Evolutionary conservation across 2,888 invertebrate genomes (phyloP).

Genomic region (Osmoderma eremita): DNA sequence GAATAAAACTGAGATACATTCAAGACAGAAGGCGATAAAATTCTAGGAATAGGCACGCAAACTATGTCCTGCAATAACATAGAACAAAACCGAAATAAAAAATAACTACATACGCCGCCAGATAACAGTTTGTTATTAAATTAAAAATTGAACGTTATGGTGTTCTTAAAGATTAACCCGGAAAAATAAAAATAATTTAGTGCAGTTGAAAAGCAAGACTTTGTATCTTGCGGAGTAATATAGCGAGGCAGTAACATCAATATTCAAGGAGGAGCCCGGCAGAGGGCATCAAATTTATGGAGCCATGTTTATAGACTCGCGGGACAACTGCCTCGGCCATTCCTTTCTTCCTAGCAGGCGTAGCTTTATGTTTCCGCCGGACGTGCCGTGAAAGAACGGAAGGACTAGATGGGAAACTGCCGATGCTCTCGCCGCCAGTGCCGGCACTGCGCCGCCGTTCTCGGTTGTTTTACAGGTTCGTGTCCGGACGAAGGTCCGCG

Average conservation of each 20-base stretch:
- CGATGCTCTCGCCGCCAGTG: neutral
- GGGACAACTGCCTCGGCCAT: slow-evolving; percentile 63
- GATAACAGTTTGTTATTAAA: slow-evolving; percentile 44
- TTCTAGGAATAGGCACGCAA: neutral
- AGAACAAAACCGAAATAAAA: slow-evolving; percentile 18
- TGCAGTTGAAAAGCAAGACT: slow-evolving; percentile 47
- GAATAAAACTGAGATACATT: no score
- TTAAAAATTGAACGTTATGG: slow-evolving; percentile 44
- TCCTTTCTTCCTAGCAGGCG: slow-evolving; percentile 64
- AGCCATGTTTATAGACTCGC: slow-evolving; percentile 65
- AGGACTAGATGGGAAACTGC: slow-evolving; percentile 30
- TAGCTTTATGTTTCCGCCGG: slow-evolving; percentile 63
- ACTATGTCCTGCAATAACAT: neutral
- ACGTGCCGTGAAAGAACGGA: slow-evolving; percentile 56
- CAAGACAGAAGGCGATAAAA: no score
- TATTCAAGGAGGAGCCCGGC: slow-evolving; percentile 62
- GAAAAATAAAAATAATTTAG: slow-evolving; percentile 51
- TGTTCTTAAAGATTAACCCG: slow-evolving; percentile 41
- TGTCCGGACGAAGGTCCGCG: slow-evolving; percentile 21
- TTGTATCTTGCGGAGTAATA: slow-evolving; percentile 56
- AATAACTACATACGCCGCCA: slow-evolving; percentile 9
- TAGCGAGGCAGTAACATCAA: slow-evolving; percentile 62
- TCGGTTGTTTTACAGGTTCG: slow-evolving; percentile 26
- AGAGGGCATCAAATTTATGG: slow-evolving; percentile 65
- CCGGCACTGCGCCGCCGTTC: neutral